Evolutionary conservation across 1,140 invertebrate species (phyloP), one percentile per base, ranked within the genome.

Genomic region (Bactericera cockerelli): DNA sequence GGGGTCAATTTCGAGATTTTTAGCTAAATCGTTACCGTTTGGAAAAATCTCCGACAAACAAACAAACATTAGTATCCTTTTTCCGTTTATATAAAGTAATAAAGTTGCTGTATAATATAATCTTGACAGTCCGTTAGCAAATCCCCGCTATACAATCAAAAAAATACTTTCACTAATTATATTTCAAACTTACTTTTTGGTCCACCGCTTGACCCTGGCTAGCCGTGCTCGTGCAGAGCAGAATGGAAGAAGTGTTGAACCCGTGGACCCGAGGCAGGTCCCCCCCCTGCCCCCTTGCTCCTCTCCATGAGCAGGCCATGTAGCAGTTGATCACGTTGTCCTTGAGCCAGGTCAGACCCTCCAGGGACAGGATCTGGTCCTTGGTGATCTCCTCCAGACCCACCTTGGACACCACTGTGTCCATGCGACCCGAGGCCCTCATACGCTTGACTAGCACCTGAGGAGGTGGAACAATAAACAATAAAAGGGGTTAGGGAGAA

Each of bases 171-270:
- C n/a, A n/a, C n/a, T n/a, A n/a, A n/a, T n/a, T n/a, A n/a, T n/a
- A n/a, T n/a, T n/a, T n/a, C n/a, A n/a, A n/a, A n/a, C n/a, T n/a
- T n/a, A n/a, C 42, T 49, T 49, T n/a, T 22, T 49, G n/a, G 42
- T 49, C 42, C 42, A 49, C 42, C 42, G n/a, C n/a, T 49, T 49
- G 8, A 49, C 42, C 19, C 22, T 16, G n/a, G 42, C 6, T 49
- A 49, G 4, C 42, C 42, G n/a, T 22, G 42, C n/a, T 19, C 42
- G 8, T 6, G 3, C n/a, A 19, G 19, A 16, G 42, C n/a, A 19
- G 42, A 49, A 22, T 19, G 42, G 42, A 49, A 49, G 42, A 49
- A 49, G 42, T 49, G 22, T 49, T 49, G 22, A 49, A 49, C 8
- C 42, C 42, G 42, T 49, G 19, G 4, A 16, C 22, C 42, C 22